Evolutionary conservation across 2,113 vertebrate genomes (phyloP).

Genomic region (Plecturocebus donacophilus): DNA sequence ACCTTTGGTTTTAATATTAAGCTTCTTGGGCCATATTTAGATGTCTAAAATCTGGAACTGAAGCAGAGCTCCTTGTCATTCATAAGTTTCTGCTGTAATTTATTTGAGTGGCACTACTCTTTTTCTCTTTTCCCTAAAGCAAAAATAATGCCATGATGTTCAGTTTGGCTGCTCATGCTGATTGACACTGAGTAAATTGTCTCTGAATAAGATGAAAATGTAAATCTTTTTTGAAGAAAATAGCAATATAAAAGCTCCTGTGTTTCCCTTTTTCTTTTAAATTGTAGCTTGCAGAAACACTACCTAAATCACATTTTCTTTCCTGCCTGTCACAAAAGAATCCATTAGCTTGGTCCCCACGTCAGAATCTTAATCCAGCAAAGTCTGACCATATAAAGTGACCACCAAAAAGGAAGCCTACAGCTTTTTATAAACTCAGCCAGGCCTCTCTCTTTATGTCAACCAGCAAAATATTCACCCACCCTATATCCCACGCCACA

Average conservation of each 20-base stretch:
- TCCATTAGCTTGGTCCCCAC: constrained; percentile 51
- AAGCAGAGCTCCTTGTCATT: constrained; percentile 72
- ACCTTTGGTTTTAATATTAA: constrained; percentile 59
- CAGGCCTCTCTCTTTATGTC: constrained; percentile 21
- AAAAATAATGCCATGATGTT: constrained; percentile 71
- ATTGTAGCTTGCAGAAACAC: constrained; percentile 69
- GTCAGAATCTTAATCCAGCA: constrained; percentile 73
- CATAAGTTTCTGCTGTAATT: constrained; percentile 75
- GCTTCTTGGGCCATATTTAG: constrained; percentile 70
- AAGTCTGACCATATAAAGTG: constrained; percentile 64
- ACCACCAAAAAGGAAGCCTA: constrained; percentile 58
- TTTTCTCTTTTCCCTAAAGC: constrained; percentile 74
- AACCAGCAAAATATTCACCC: background rate
- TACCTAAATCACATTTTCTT: constrained; percentile 71
- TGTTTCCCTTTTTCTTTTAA: constrained; percentile 69
- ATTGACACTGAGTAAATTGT: constrained; percentile 79
- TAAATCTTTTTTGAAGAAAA: constrained; percentile 77
- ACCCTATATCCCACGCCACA: too few species aligned
- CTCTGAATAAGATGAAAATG: constrained; percentile 77
- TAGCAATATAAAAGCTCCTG: constrained; percentile 67
- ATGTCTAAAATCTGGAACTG: constrained; percentile 64
- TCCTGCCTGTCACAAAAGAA: constrained; percentile 63
- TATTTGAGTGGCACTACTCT: constrained; percentile 75
- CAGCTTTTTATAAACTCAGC: constrained; percentile 51
- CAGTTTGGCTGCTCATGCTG: constrained; percentile 66